Base-by-base conservation (phyloP, 2,888 invertebrate genomes). In the Andrena hattorfiana region DNA sequence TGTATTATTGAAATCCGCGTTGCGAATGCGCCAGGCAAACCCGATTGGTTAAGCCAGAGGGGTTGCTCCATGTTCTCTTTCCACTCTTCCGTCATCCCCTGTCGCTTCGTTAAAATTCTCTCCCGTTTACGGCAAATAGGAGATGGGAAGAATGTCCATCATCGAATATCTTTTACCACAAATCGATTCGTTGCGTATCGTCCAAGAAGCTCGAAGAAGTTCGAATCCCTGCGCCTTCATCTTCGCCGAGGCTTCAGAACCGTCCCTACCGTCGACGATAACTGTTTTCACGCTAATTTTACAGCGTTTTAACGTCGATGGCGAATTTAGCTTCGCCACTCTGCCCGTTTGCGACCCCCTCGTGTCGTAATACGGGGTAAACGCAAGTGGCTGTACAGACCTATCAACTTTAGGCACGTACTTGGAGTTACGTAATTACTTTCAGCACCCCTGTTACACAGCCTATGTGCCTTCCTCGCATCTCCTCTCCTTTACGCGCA, bases 1-100 rank as follows among this genome's bases (percentile, higher is more conserved):
- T 85, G 87, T 85, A 86, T 91, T 89, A 91, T 90, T 88, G 87
- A 88, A 89, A 90, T 89, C 86, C 84, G 79, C 82, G 87, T 89
- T 89, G 83, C 89, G 74, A 86, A 87, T 73, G 83, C 83, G 86
- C 60, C 85, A 81, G 85, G 81, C 87, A 87, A 87, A 90, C 82
- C 75, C 81, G 87, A 90, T 92, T 91, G 88, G 89, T 83, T 87
- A 80, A 90, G 77, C 84, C 85, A 20, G 78, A 81, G 82, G 86
- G 87, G 87, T 85, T 71, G 83, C 71, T 70, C 75, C 62, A 54
- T 28, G 48, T 35, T 74, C 73, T 62, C 63, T 62, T 76, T 66
- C 64, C 56, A 20, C 69, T 64, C 69, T 71, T 10, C 74, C 80
- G 23, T 69, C 77, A 70, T 81, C 80, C 56, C 71, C 62, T 49